Conservation (phyloP, 2,113 vertebrate species). For the Benthochromis sp. region DNA sequence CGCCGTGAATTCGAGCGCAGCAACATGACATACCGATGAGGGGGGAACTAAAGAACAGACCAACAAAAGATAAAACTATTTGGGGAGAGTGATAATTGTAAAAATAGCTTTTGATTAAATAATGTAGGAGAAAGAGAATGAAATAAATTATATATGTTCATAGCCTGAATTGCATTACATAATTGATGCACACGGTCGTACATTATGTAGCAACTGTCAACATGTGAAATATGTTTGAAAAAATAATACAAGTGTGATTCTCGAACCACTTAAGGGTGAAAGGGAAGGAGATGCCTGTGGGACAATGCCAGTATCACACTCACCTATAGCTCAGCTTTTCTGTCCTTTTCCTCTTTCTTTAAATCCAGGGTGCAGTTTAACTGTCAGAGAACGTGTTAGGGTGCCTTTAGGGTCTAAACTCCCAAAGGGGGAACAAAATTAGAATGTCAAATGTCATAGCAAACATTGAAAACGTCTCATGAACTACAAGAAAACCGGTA, state of each 20-base stretch:
- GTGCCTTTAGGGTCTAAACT: conserved; percentile 34
- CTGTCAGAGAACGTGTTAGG: conserved; percentile 33
- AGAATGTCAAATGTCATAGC: conserved; percentile 45
- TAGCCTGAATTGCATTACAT: conserved; percentile 71
- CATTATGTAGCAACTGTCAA: conserved; percentile 71
- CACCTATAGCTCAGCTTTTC: conserved; percentile 21
- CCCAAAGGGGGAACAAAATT: conserved; percentile 38
- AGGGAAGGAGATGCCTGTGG: conserved; percentile 27
- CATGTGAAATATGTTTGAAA: conserved; percentile 67
- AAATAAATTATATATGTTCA: conserved; percentile 67
- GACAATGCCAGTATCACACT: conserved; percentile 40
- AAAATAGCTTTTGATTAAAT: conserved; percentile 64
- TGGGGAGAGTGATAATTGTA: conserved; percentile 50
- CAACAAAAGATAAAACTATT: conserved; percentile 60
- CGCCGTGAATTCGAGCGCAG: not conserved
- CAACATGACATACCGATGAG: conserved; percentile 12
- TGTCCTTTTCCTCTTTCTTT: not conserved
- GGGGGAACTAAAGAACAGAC: conserved; percentile 3
- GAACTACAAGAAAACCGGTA: not conserved
- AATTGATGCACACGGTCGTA: conserved; percentile 64
- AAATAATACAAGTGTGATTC: conserved; percentile 62
- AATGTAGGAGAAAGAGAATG: conserved; percentile 64
- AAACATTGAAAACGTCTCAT: conserved; percentile 19
- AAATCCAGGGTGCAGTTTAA: conserved; percentile 23
- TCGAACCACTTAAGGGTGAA: conserved; percentile 60